Percentiles rank a stretch among this genome's conserved stretches.
Conservation (phyloP, 2,888 invertebrate species). For the Drosophila stalkeri region DNA sequence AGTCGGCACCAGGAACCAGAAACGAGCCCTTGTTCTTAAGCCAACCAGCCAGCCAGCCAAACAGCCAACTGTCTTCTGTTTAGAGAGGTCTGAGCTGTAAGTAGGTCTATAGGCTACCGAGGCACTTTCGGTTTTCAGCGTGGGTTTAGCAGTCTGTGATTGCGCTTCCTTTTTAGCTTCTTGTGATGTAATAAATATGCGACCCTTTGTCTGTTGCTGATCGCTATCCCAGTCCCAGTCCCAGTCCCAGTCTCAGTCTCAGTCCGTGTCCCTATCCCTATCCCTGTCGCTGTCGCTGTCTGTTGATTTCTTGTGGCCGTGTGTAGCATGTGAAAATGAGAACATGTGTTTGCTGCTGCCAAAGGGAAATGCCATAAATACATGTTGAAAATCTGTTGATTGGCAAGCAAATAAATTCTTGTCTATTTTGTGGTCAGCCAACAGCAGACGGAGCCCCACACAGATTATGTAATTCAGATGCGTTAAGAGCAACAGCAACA, state of each 20-base stretch:
- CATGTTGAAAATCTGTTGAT: slow-evolving; percentile 75
- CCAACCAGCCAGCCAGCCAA: slow-evolving; percentile 12
- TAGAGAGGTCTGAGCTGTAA: slow-evolving; percentile 51
- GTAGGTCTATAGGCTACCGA: slow-evolving; percentile 81
- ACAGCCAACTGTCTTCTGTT: slow-evolving; percentile 40
- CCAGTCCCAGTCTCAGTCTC: slow-evolving; percentile 15
- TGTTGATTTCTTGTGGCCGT: slow-evolving; percentile 9
- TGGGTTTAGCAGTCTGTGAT: slow-evolving; percentile 44
- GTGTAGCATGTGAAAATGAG: slow-evolving; percentile 65
- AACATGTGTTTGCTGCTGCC: slow-evolving; percentile 68
- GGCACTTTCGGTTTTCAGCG: slow-evolving; percentile 72
- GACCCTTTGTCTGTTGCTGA: slow-evolving; percentile 54
- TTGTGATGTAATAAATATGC: slow-evolving; percentile 78
- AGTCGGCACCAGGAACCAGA: slow-evolving; percentile 33
- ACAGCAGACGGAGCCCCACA: slow-evolving; percentile 11
- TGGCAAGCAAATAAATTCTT: slow-evolving; percentile 65
- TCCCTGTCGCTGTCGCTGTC: neutral
- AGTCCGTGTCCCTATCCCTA: slow-evolving; percentile 3
- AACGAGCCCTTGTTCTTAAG: slow-evolving; percentile 62
- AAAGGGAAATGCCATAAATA: slow-evolving; percentile 72
- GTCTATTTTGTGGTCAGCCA: slow-evolving; percentile 66
- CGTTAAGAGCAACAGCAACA: slow-evolving; percentile 13
- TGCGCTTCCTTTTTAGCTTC: slow-evolving; percentile 56
- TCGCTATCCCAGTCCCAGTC: slow-evolving; percentile 32
- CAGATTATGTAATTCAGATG: slow-evolving; percentile 69